Conservation (phyloP, 2,113 vertebrate genomes). For the Microcebus griseorufus region DNA sequence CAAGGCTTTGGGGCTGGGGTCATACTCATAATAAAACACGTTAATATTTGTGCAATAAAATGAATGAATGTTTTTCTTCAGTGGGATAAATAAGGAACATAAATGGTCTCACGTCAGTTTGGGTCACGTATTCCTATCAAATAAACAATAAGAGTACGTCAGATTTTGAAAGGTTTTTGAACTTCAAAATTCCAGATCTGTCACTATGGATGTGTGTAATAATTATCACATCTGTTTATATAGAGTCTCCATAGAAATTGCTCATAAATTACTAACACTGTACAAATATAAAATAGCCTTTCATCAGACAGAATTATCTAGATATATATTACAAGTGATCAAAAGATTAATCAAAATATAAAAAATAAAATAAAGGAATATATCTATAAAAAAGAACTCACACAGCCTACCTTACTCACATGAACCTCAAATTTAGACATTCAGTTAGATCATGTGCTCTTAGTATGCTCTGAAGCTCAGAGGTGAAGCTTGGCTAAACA, state of each 20-base stretch:
- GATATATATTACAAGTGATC: background rate
- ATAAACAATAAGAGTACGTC: background rate
- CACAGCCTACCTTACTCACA: background rate
- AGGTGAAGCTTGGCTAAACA: background rate
- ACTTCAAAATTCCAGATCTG: background rate
- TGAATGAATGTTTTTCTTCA: background rate
- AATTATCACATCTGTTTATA: background rate
- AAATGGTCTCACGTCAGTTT: background rate
- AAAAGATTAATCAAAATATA: background rate
- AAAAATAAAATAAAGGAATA: background rate
- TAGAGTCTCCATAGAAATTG: background rate
- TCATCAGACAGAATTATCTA: background rate
- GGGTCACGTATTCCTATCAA: background rate
- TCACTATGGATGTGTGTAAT: background rate
- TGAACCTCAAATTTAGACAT: background rate
- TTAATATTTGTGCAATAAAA: background rate
- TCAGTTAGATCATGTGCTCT: background rate
- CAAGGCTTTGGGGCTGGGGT: background rate
- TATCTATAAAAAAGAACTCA: background rate
- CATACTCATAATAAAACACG: background rate
- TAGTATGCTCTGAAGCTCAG: background rate
- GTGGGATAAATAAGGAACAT: background rate
- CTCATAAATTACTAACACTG: background rate
- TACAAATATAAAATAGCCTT: background rate
- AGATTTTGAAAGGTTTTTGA: background rate